phyloP scores from a whole-genome alignment of 2,797 vertebrate species.

The Poeciliopsis gracilis region DNA sequence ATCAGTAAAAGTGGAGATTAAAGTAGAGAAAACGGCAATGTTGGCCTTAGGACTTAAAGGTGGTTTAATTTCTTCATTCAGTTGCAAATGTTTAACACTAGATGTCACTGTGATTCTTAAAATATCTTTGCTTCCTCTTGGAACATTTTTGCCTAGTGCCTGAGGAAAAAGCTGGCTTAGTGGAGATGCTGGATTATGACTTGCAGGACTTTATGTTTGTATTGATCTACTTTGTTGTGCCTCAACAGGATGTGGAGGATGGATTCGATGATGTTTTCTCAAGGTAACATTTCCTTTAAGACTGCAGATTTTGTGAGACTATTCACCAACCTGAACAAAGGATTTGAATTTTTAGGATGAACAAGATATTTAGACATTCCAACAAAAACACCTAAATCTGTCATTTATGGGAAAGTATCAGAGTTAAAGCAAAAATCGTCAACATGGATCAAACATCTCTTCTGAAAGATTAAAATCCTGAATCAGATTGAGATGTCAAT shows the following conservation, averaged over 20 bases:
- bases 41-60: neutral
- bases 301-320: neutral
- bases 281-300: slow-evolving; percentile 77
- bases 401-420: slow-evolving; percentile 1
- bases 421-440: slow-evolving; percentile 10
- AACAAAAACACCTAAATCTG: slow-evolving; percentile 12
- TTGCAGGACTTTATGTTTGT: slow-evolving; percentile 5
- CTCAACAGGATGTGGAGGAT: slow-evolving; percentile 84
- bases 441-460: slow-evolving; percentile 17
- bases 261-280: slow-evolving; percentile 82
- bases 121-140: neutral
- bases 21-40: neutral
- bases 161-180: slow-evolving; percentile 26
- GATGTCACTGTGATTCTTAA: slow-evolving; percentile 51
- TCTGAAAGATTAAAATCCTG: neutral
- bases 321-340: neutral
- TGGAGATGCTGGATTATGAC: slow-evolving; percentile 14
- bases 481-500: neutral
- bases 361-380: neutral
- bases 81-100: slow-evolving; percentile 59
- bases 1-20: neutral
- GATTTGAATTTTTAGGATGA: neutral
- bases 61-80: slow-evolving; percentile 2
- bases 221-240: slow-evolving; percentile 50
- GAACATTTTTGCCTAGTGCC: slow-evolving; percentile 1